Evolutionary conservation across 1,140 invertebrate species (phyloP).

Genomic region (Drosophila kepulauana): DNA sequence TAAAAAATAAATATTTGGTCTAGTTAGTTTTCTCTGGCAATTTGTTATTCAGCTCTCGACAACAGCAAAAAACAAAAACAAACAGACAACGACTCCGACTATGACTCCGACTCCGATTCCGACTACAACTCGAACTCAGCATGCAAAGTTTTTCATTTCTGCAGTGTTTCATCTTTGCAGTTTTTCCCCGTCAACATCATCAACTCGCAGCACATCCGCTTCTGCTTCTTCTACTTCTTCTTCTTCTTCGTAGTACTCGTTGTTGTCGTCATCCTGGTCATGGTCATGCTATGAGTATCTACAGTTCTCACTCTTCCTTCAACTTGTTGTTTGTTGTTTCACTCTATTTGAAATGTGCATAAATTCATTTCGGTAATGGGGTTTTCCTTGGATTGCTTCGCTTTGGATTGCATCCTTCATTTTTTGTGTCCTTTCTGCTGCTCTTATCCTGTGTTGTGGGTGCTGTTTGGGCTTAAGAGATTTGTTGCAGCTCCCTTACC

Average conservation of each 20-base stretch:
- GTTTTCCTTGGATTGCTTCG: slow-evolving; percentile 64
- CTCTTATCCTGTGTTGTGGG: slow-evolving; percentile 39
- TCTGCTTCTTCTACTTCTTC: background rate
- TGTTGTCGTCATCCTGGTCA: slow-evolving; percentile 53
- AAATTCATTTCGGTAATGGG: slow-evolving; percentile 81
- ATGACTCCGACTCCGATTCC: background rate
- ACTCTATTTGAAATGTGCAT: slow-evolving; percentile 77
- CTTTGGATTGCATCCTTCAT: slow-evolving; percentile 13
- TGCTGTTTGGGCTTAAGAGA: slow-evolving; percentile 67
- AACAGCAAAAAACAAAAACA: slow-evolving; percentile 43
- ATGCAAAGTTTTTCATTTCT: slow-evolving; percentile 62
- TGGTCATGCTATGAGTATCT: slow-evolving; percentile 30
- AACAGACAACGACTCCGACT: slow-evolving; percentile 55
- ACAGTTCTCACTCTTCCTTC: slow-evolving; percentile 12
- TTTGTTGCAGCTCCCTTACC: slow-evolving; percentile 61
- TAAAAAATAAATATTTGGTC: slow-evolving; percentile 83
- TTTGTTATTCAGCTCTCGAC: slow-evolving; percentile 68
- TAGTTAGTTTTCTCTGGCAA: slow-evolving; percentile 79
- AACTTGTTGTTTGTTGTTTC: slow-evolving; percentile 53
- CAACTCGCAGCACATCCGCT: slow-evolving; percentile 49
- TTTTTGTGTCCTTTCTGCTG: background rate
- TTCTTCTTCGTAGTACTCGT: no score
- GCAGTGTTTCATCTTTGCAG: slow-evolving; percentile 53
- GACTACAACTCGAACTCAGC: slow-evolving; percentile 5
- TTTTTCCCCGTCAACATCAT: slow-evolving; percentile 44